Conservation (phyloP, 2,888 invertebrate genomes). For the Allygus modestus region DNA sequence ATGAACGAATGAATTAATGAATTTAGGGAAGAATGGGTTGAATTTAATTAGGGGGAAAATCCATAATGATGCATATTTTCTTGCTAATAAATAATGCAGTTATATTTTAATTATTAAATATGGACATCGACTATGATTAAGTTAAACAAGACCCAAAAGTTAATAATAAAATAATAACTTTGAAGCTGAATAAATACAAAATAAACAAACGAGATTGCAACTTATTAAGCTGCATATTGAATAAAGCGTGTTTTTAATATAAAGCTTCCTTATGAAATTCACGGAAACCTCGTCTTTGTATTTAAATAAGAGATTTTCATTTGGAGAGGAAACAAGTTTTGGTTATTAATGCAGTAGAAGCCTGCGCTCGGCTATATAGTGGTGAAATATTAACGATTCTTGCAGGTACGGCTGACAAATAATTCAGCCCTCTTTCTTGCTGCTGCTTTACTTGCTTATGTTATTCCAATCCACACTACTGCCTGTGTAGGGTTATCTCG, state of each 20-base stretch:
- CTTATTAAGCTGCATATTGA: slow-evolving; percentile 43
- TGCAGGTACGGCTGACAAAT: slow-evolving; percentile 56
- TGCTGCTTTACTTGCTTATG: slow-evolving; percentile 47
- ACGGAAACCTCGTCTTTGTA: slow-evolving; percentile 45
- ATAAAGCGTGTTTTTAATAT: slow-evolving; percentile 41
- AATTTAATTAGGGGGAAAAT: too few species aligned
- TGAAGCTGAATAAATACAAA: not conserved
- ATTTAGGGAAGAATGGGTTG: too few species aligned
- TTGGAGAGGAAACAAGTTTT: slow-evolving; percentile 57
- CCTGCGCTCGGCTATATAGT: slow-evolving; percentile 56
- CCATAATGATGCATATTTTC: too few species aligned
- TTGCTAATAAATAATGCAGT: too few species aligned
- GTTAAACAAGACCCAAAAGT: too few species aligned
- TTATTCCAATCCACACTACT: slow-evolving; percentile 38
- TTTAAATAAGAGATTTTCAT: slow-evolving; percentile 60
- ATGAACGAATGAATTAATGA: too few species aligned
- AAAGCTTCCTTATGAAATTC: slow-evolving; percentile 42
- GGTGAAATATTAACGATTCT: slow-evolving; percentile 57
- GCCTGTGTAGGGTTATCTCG: not conserved
- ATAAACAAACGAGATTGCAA: slow-evolving; percentile 20
- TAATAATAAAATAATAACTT: not conserved
- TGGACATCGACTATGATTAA: too few species aligned
- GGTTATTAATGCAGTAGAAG: slow-evolving; percentile 54
- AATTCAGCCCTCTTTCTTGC: slow-evolving; percentile 59
- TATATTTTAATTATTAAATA: too few species aligned